Evolutionary conservation across 2,113 vertebrate genomes (phyloP), one percentile per base, ranked within the genome.

Genomic region (Oceanites oceanicus): DNA sequence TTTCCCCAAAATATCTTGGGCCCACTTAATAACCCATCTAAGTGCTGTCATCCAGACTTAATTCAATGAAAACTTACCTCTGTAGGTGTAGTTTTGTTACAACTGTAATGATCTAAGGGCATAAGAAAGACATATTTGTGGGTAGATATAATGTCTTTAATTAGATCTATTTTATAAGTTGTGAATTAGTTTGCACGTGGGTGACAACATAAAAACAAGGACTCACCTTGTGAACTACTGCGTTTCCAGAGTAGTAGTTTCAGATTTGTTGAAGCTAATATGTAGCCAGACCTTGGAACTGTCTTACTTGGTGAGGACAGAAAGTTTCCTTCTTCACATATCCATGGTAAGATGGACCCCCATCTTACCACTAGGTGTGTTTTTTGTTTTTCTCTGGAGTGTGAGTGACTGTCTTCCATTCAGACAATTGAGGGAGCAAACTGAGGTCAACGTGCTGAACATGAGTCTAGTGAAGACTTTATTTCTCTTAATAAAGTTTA

Each of bases 311-410:
- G 3, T 63, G 21, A 53, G 21, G 4, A 53, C 34, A 75, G 20
- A 49, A 75, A 38, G 12, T 22, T 75, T 58, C 11, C 9, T 76
- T 77, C 32, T 73, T 65, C 15, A n/a, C 10, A 29, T 21, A 61
- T 9, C 16, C 6, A 1, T 21, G 38, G 38, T 27, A 36, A 59
- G 16, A 73, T 18, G 6, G 8, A 2, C 0, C 7, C 22, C 12
- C 12, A 10, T 49, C 13, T 34, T 59, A 25, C 4, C 47, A 32
- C 22, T 26, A 6, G 3, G 11, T 67, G 21, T 21, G 15, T 2
- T 4, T 1, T 4, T 30, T 32, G 15, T 53, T 45, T 85, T 52
- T 4, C 36, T 49, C 32, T 56, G 29, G 9, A 18, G 9, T 32
- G 20, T 42, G 30, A 67, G 29, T 62, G 9, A 20, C 27, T 63